These are phyloP conservation scores for Enoplosus armatus DNA, from an alignment of 2,797 vertebrate species.

Conservation along the genomic window DNA sequence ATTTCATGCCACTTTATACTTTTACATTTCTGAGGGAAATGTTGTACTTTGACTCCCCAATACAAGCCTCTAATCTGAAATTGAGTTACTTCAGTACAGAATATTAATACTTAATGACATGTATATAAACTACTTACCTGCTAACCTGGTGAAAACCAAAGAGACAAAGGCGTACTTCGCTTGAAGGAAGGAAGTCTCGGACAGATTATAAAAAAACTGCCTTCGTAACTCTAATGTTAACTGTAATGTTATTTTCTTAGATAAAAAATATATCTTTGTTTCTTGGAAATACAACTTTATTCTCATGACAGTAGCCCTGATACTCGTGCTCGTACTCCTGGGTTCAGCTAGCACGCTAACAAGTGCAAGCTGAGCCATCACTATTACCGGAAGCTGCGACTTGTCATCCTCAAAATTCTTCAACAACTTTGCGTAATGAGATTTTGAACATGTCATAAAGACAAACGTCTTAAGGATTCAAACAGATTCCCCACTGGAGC, in stretches of 20 bases:
- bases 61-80: not conserved
- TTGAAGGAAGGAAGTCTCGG: too few relatives aligned
- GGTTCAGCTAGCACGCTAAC: not conserved
- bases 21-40: not conserved
- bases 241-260: too few relatives aligned
- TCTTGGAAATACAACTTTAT: not conserved
- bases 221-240: too few relatives aligned
- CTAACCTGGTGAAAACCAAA: not conserved
- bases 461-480: constrained; percentile 36
- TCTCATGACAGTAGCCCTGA: not conserved
- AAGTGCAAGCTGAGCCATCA: not conserved
- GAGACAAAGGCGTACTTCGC: too few relatives aligned
- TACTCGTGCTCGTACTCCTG: not conserved
- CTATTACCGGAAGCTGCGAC: not conserved
- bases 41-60: not conserved
- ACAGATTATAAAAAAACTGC: too few relatives aligned
- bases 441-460: constrained; percentile 28
- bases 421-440: constrained; percentile 39
- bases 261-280: too few relatives aligned
- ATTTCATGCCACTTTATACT: not conserved
- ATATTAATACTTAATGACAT: not conserved
- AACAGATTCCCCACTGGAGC: constrained; percentile 16
- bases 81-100: not conserved
- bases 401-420: not conserved
- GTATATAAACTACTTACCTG: too few relatives aligned